phyloP scores from a whole-genome alignment of 2,113 vertebrate species.

The Piliocolobus tephrosceles region DNA sequence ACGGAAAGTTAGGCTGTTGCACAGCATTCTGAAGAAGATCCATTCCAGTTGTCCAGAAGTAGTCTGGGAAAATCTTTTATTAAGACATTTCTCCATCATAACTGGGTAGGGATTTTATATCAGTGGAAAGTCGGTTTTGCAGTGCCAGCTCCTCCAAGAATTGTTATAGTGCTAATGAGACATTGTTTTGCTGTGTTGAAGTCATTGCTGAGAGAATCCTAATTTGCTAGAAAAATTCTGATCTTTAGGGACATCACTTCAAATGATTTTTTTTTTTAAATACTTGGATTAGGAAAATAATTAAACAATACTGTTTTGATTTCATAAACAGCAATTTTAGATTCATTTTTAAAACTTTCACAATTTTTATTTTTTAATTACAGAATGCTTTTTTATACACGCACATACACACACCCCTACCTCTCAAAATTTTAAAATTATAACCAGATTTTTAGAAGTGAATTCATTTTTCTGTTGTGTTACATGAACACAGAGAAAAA shows the following conservation, averaged over 20 bases:
- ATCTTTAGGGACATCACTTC: not conserved
- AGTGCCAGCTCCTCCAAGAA: not conserved
- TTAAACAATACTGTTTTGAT: not conserved
- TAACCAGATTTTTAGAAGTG: not conserved
- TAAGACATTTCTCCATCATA: not conserved
- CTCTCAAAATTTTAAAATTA: no score
- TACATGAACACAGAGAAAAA: not conserved
- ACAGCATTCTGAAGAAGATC: not conserved
- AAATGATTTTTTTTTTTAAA: not conserved
- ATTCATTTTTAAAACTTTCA: not conserved
- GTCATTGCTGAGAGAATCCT: not conserved
- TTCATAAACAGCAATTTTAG: not conserved
- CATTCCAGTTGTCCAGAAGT: not conserved
- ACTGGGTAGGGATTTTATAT: not conserved
- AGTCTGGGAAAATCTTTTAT: not conserved
- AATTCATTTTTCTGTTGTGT: not conserved
- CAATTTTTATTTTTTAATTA: not conserved
- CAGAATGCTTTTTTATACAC: no score
- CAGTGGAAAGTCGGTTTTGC: not conserved
- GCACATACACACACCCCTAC: no score
- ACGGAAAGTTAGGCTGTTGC: not conserved
- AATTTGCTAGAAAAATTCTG: slow-evolving; percentile 28
- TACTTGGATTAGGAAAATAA: not conserved
- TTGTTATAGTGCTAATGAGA: slow-evolving; percentile 17
- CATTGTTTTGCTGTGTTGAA: not conserved